Evolutionary conservation across 2,888 invertebrate genomes (phyloP).

Genomic region (Polymixis flavicincta): DNA sequence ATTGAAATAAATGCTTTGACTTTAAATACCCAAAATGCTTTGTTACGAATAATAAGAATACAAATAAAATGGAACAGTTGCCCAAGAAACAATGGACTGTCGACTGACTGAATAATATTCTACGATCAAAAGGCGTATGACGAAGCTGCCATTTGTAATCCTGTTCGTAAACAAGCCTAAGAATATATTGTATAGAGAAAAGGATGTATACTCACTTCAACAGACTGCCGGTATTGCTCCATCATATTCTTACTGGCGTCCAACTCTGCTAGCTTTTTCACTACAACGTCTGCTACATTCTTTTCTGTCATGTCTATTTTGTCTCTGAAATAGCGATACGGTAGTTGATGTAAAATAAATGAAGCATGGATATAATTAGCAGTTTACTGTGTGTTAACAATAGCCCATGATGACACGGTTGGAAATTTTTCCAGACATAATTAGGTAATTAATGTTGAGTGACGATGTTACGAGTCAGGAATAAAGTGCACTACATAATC

Average conservation of each 20-base stretch:
- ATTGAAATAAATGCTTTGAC: no score
- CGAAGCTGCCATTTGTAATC: neutral
- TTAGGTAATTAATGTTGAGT: neutral
- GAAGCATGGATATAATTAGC: neutral
- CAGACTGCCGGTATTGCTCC: constrained; percentile 85
- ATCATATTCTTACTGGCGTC: constrained; percentile 86
- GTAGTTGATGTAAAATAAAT: constrained; percentile 7
- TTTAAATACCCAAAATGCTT: no score
- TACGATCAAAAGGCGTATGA: neutral
- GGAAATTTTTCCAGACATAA: neutral
- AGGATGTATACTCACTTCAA: constrained; percentile 81
- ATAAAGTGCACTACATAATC: neutral
- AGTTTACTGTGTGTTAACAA: neutral
- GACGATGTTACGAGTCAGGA: neutral
- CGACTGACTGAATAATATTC: no score
- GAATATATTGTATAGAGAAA: neutral
- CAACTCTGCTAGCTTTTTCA: constrained; percentile 85
- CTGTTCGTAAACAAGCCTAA: neutral
- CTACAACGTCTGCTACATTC: constrained; percentile 86
- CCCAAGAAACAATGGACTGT: no score
- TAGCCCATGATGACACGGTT: neutral
- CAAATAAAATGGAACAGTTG: no score
- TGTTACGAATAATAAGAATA: no score
- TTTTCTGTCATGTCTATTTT: constrained; percentile 86
- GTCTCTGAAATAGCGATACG: constrained; percentile 79